These are phyloP conservation scores for Macaca fascicularis DNA, from an alignment of 2,113 vertebrate genomes.

Conservation along the genomic window T2T-MFA8v1.1 NC_088381.1:3352001-3352500, in stretches of 20 bases:
- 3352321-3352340: not conserved
- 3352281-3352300: not conserved
- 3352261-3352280: accelerated
- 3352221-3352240: not conserved
- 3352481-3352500: not conserved
- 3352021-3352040: not conserved
- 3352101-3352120: not conserved
- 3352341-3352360: not conserved
- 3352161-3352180: not conserved
- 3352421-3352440: not conserved
- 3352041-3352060: not conserved
- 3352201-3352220: no score
- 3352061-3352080: accelerated
- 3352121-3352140: not conserved
- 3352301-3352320: not conserved
- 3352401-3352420: constrained; percentile 36
- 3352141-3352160: not conserved
- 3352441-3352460: not conserved
- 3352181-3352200: no score
- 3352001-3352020: not conserved
- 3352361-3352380: not conserved
- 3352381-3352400: constrained; percentile 17
- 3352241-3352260: not conserved
- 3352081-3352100: not conserved
- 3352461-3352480: not conserved